Evolutionary conservation across 2,888 invertebrate genomes (phyloP).

Genomic region (Choristoneura rosaceana): DNA sequence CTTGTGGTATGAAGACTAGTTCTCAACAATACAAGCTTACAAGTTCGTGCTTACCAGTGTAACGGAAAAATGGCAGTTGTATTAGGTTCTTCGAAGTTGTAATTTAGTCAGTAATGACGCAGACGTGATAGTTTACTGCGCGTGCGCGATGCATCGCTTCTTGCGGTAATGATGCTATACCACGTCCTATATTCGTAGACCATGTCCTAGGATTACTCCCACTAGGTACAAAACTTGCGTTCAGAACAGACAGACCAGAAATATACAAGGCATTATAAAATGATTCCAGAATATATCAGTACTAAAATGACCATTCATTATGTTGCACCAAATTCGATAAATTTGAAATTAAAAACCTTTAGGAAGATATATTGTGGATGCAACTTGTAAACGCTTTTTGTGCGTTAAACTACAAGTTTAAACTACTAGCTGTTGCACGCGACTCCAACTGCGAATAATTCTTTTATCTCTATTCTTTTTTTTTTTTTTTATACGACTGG

Average conservation of each 20-base stretch:
- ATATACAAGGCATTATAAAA: not conserved
- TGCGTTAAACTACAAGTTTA: too few relatives aligned
- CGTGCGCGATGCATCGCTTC: slow-evolving; percentile 39
- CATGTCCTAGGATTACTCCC: slow-evolving; percentile 14
- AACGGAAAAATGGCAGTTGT: slow-evolving; percentile 26
- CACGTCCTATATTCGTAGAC: too few relatives aligned
- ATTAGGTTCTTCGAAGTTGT: slow-evolving; percentile 13
- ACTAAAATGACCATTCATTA: too few relatives aligned
- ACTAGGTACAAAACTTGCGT: slow-evolving; percentile 6
- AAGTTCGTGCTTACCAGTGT: not conserved
- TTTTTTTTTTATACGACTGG: too few relatives aligned
- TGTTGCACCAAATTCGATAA: too few relatives aligned
- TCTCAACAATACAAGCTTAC: not conserved
- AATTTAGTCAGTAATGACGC: slow-evolving; percentile 29
- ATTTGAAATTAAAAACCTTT: too few relatives aligned
- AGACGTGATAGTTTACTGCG: slow-evolving; percentile 33
- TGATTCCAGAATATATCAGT: too few relatives aligned
- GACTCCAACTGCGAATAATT: too few relatives aligned
- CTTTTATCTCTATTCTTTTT: too few relatives aligned
- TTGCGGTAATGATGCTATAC: slow-evolving; percentile 33
- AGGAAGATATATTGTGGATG: too few relatives aligned
- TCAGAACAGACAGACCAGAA: not conserved
- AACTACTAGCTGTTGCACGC: too few relatives aligned
- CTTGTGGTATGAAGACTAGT: not conserved
- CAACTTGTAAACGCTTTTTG: too few relatives aligned